phyloP scores from a whole-genome alignment of 2,888 invertebrate species.

The Limnephilus marmoratus region DNA sequence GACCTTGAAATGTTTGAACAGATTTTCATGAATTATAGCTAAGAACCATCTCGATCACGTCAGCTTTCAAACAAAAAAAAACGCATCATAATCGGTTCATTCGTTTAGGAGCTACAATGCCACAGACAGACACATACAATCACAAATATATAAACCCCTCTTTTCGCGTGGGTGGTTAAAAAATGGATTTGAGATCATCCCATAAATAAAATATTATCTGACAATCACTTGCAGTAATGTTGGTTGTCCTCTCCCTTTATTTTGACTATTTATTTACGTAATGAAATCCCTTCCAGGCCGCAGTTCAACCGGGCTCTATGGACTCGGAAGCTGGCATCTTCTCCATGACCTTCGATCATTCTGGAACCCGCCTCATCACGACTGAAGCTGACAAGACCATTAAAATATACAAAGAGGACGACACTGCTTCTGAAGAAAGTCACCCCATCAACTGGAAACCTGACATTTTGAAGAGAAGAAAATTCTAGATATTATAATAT shows the following conservation, averaged over 20 bases:
- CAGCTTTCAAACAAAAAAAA: no score
- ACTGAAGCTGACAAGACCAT: constrained; percentile 99
- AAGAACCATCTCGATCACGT: no score
- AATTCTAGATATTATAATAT: constrained; percentile 80
- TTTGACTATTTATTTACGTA: background rate
- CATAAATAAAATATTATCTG: constrained; percentile 11
- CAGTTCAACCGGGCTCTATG: constrained; percentile 99
- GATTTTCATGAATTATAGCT: no score
- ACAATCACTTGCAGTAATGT: background rate
- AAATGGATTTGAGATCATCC: background rate
- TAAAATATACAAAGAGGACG: constrained; percentile 99
- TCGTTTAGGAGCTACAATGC: no score
- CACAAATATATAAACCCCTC: no score
- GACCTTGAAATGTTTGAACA: no score
- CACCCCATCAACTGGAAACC: constrained; percentile 99
- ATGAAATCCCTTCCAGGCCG: constrained; percentile 79
- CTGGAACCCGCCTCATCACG: constrained; percentile 96
- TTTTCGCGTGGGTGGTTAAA: no score
- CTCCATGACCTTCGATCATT: constrained; percentile 95
- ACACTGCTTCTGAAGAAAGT: constrained; percentile 95
- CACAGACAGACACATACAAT: no score
- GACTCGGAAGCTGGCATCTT: constrained; percentile 99
- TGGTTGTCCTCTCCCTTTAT: constrained; percentile 29
- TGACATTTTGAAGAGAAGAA: constrained; percentile 94
- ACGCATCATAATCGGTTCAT: no score